Conservation (phyloP, 2,888 invertebrate genomes). For the Acrocyrtus sp. region DNA sequence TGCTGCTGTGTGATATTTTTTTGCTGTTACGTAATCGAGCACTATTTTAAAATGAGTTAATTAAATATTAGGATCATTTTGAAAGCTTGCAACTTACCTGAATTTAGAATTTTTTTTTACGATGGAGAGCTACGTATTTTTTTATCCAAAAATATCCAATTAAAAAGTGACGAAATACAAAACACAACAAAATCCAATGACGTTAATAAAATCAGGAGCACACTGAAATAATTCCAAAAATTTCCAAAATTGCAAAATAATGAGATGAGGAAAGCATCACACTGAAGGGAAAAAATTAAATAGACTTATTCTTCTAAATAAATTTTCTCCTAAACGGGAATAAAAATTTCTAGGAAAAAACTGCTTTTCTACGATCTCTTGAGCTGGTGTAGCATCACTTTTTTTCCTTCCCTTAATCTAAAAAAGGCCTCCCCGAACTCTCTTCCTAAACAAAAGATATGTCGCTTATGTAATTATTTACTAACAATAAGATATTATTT, state of each 20-base stretch:
- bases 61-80: no score
- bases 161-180: no score
- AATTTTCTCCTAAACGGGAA: background rate
- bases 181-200: constrained; percentile 36
- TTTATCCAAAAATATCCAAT: no score
- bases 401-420: background rate
- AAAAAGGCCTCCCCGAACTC: background rate
- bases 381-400: background rate
- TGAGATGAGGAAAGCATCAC: constrained; percentile 7
- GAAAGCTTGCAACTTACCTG: no score
- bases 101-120: no score
- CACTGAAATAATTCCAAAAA: constrained; percentile 48
- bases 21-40: no score
- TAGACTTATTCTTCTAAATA: no score
- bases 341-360: background rate
- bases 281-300: no score
- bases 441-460: background rate
- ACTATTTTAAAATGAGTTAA: no score
- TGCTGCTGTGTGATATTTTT: no score
- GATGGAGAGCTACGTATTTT: no score
- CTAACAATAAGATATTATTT: no score
- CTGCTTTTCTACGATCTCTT: background rate
- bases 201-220: constrained; percentile 33
- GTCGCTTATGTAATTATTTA: background rate
- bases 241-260: constrained; percentile 35